phyloP scores from a whole-genome alignment of 2,888 invertebrate genomes.

The Alloscopus bannaensis region DNA sequence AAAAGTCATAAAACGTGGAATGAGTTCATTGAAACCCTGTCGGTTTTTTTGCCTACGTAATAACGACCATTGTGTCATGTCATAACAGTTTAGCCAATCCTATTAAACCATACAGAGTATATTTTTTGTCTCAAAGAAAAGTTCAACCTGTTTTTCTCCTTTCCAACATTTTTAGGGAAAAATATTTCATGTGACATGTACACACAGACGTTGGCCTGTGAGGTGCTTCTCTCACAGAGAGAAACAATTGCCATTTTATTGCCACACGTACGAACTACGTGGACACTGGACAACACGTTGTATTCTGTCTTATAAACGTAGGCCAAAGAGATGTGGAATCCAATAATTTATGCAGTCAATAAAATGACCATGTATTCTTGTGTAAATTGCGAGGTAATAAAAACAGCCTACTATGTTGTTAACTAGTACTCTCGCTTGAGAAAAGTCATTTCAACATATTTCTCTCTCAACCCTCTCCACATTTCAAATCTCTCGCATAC shows the following conservation, averaged over 20 bases:
- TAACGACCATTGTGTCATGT: background rate
- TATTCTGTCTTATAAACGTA: no score
- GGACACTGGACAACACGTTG: no score
- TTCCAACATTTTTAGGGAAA: no score
- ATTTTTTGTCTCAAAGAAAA: background rate
- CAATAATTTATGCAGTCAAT: slow-evolving; percentile 17
- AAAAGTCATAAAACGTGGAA: slow-evolving; percentile 27
- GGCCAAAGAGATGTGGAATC: no score
- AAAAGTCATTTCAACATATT: background rate
- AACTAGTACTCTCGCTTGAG: no score
- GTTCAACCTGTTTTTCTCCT: slow-evolving; percentile 8
- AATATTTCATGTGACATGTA: no score
- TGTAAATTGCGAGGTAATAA: slow-evolving; percentile 22
- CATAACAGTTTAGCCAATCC: no score
- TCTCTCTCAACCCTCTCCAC: background rate
- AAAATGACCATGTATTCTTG: slow-evolving; percentile 22
- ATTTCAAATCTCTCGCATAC: slow-evolving; percentile 75
- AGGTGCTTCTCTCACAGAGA: no score
- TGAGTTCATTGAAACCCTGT: slow-evolving; percentile 12
- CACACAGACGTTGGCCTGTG: no score
- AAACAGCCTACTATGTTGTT: background rate
- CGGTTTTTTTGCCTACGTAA: slow-evolving; percentile 8
- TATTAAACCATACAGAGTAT: no score
- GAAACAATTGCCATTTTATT: no score
- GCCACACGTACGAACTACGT: no score